Base-by-base conservation (phyloP, 1,140 invertebrate species). In the Leptestheria dahalacensis region DNA sequence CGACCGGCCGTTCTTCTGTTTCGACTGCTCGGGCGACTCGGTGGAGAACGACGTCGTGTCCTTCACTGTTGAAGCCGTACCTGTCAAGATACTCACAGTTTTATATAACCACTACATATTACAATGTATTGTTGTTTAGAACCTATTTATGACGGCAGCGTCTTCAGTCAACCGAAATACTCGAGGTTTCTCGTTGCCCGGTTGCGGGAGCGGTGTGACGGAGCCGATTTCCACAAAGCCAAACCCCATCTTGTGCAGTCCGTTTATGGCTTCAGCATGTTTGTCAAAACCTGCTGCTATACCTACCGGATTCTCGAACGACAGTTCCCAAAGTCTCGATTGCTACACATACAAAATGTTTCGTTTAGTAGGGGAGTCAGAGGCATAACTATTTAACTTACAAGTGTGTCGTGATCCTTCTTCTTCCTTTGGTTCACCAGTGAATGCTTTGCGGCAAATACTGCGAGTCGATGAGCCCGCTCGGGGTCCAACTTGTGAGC, bases 211-310 rank as follows among this genome's bases (percentile, higher is more conserved):
- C 2, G 95, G 96, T 3, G 96, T 99, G 0, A 99, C 83, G 15
- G 93, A 94, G 63, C 95, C 95, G 65, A 99, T 83, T 80, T 99
- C 96, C 33, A 98, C 82, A 75, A 97, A 93, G 23, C 93, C 85
- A 76, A 98, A 97, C 0, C 95, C 95, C 55, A 92, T 74, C 66
- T 84, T 81, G 51, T 80, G 77, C 25, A 99, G 71, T 0, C 88
- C 87, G 61, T 81, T 71, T 1, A 97, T 76, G 24, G 88, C 91
- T 76, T 97, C 90, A 10, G 82, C 95, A 73, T 98, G 82, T 71
- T 99, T 99, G 71, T 99, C 96, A 77, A 97, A 98, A 2, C 96
- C 96, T 62, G 96, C 96, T 51, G 95, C 95, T 65, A 98, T 83
- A 28, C 96, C 96, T 66, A 99, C 68, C 1, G 94, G 94, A 76